phyloP scores from a whole-genome alignment of 2,888 invertebrate genomes.

The Sminthurinus aureus region DNA sequence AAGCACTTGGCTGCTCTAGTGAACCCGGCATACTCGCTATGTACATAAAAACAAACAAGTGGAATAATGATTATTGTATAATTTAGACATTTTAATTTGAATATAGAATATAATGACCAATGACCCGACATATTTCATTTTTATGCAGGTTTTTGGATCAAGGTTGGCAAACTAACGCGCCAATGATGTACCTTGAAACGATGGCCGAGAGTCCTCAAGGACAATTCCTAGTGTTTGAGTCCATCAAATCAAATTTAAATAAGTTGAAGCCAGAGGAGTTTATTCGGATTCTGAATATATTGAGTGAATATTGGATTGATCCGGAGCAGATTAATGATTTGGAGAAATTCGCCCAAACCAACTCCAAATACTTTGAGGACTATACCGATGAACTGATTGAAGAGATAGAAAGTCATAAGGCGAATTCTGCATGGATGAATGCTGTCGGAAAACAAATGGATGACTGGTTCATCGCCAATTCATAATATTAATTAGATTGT shows the following conservation, averaged over 20 bases:
- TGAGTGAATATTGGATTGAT: slow-evolving; percentile 23
- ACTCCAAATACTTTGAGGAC: not conserved
- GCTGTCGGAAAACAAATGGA: slow-evolving; percentile 17
- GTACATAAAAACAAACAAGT: not conserved
- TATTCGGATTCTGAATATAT: not conserved
- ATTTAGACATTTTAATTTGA: not conserved
- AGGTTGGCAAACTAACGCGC: not conserved
- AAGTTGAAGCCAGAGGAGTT: slow-evolving; percentile 7
- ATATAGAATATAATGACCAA: not conserved
- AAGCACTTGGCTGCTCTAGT: slow-evolving; percentile 10
- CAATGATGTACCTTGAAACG: not conserved
- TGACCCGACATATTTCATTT: too few species aligned
- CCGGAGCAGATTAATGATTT: slow-evolving; percentile 21
- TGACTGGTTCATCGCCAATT: slow-evolving; percentile 22
- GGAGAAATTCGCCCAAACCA: slow-evolving; percentile 6
- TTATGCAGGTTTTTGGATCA: slow-evolving; percentile 3
- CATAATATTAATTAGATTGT: too few species aligned
- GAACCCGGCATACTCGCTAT: not conserved
- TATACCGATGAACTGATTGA: slow-evolving; percentile 4
- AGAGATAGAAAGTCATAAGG: slow-evolving; percentile 16
- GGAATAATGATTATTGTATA: not conserved
- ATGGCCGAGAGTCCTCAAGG: slow-evolving; percentile 23
- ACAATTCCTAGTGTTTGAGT: slow-evolving; percentile 8
- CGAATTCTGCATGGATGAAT: slow-evolving; percentile 28
- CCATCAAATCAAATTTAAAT: not conserved